Evolutionary conservation across 35 echinoderm and acorn worm genomes (phyloP).

Genomic region (Patiria miniata): DNA sequence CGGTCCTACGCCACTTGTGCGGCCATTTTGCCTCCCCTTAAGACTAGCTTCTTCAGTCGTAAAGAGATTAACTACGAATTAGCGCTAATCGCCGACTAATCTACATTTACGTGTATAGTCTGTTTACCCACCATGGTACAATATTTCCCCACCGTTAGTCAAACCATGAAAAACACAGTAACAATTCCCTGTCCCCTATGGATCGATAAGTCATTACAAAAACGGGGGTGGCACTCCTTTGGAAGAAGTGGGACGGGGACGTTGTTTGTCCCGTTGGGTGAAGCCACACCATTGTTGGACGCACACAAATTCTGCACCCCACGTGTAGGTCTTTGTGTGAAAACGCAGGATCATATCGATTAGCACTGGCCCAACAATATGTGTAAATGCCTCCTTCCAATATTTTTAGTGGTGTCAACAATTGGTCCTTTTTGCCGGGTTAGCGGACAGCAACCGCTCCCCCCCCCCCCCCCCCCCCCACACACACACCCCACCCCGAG

Average conservation of each 20-base stretch:
- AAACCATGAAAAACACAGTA: conserved; percentile 7
- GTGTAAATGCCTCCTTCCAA: too few relatives aligned
- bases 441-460: too few relatives aligned
- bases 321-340: too few relatives aligned
- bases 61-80: neutral
- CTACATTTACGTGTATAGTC: conserved; percentile 13
- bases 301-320: too few relatives aligned
- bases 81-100: conserved; percentile 6
- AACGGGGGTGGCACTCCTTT: neutral
- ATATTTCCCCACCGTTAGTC: conserved; percentile 20
- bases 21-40: neutral
- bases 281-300: too few relatives aligned
- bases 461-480: too few relatives aligned
- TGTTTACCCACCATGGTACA: conserved; percentile 9
- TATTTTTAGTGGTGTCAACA: too few relatives aligned
- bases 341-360: too few relatives aligned
- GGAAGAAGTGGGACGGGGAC: neutral
- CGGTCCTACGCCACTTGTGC: neutral
- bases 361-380: too few relatives aligned
- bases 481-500: too few relatives aligned
- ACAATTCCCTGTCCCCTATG: neutral
- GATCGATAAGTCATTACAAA: conserved; percentile 27
- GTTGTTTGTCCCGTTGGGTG: neutral
- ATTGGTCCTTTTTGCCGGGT: too few relatives aligned
- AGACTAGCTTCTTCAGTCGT: neutral